These are phyloP conservation scores for Bolinopsis microptera DNA, from an alignment of 37 sponge, comb jelly and placozoan species.

Conservation along the genomic window DNA sequence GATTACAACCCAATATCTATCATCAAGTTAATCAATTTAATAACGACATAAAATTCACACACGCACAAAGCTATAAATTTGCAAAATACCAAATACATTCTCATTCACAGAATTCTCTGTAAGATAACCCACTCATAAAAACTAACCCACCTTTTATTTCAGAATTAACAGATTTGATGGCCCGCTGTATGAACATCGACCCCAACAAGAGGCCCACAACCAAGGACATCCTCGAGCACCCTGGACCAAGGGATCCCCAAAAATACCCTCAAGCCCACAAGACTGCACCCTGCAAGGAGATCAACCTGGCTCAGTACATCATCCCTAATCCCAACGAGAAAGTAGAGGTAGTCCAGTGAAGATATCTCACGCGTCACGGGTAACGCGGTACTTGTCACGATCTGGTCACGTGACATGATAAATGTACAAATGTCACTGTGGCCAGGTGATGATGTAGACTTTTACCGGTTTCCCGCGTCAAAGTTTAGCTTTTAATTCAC, in stretches of 20 bases:
- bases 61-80: too few species aligned
- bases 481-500: not conserved
- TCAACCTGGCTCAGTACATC: slow-evolving; percentile 56
- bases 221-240: slow-evolving; percentile 55
- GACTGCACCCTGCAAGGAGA: slow-evolving; percentile 55
- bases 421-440: too few species aligned
- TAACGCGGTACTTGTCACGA: not conserved
- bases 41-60: too few species aligned
- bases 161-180: slow-evolving; percentile 55
- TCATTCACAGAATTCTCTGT: too few species aligned
- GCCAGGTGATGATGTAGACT: too few species aligned
- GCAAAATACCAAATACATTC: too few species aligned
- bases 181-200: slow-evolving; percentile 44
- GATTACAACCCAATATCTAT: too few species aligned
- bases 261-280: not conserved
- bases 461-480: not conserved
- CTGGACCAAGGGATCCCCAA: not conserved
- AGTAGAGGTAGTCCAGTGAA: slow-evolving; percentile 65
- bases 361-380: not conserved
- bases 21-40: too few species aligned
- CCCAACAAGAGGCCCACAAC: slow-evolving; percentile 50
- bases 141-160: too few species aligned
- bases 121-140: too few species aligned
- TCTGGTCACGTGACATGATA: not conserved
- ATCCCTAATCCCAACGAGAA: not conserved